phyloP scores from a whole-genome alignment of 2,888 invertebrate species.

The Tridacna gigas region DNA sequence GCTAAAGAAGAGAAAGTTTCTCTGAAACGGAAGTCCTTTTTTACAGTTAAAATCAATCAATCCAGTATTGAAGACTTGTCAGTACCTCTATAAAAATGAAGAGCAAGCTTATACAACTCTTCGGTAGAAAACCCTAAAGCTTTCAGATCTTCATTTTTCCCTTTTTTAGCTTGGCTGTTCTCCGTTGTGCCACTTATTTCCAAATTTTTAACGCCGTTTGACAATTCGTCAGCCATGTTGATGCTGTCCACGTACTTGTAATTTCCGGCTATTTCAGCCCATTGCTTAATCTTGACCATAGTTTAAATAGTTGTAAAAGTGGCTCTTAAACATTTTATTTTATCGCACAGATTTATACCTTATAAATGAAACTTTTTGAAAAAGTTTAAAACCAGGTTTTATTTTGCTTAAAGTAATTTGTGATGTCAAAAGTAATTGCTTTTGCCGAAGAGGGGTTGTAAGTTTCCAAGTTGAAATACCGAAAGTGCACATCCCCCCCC shows the following conservation, averaged over 20 bases:
- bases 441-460: not conserved
- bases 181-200: slow-evolving; percentile 60
- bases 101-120: slow-evolving; percentile 94
- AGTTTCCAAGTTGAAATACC: not conserved
- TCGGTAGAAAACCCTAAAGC: slow-evolving; percentile 86
- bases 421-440: too few species aligned
- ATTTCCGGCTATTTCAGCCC: slow-evolving; percentile 40
- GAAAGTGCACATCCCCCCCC: too few species aligned
- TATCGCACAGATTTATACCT: not conserved
- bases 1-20: too few species aligned
- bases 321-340: too few species aligned
- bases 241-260: slow-evolving; percentile 58
- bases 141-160: slow-evolving; percentile 50
- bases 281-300: too few species aligned
- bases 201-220: slow-evolving; percentile 66
- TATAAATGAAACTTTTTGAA: not conserved
- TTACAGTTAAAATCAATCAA: too few species aligned
- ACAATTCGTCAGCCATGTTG: slow-evolving; percentile 73
- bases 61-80: not conserved
- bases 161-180: slow-evolving; percentile 22
- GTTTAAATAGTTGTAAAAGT: too few species aligned
- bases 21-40: too few species aligned
- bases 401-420: too few species aligned
- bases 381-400: too few species aligned
- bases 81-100: slow-evolving; percentile 97